Conservation (phyloP, 1,140 invertebrate species). For the Pomacea maculata region DNA sequence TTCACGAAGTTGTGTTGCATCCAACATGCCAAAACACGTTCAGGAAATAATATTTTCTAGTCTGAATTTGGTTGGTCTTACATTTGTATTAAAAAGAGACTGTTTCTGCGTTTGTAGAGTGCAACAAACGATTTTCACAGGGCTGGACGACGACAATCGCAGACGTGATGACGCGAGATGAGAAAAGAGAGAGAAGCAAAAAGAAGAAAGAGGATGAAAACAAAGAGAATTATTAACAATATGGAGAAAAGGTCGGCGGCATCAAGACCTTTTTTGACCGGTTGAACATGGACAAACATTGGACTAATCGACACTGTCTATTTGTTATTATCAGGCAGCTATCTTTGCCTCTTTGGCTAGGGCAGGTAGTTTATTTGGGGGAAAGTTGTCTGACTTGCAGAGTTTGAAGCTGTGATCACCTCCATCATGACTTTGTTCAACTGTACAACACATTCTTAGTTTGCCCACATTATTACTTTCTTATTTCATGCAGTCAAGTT, state of each 20-base stretch:
- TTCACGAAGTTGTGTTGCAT: background rate
- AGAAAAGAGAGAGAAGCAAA: background rate
- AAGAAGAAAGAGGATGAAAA: background rate
- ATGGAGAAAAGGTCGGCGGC: background rate
- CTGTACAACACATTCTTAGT: too few relatives aligned
- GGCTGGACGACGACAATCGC: background rate
- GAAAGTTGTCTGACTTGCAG: too few relatives aligned
- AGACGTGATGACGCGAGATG: background rate
- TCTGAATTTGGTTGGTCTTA: background rate
- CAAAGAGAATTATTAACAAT: background rate
- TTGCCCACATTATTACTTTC: too few relatives aligned
- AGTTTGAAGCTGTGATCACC: too few relatives aligned
- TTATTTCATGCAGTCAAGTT: too few relatives aligned
- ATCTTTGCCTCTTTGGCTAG: too few relatives aligned
- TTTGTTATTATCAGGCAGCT: too few relatives aligned
- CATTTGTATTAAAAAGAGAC: background rate
- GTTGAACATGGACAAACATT: background rate
- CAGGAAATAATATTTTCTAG: too few relatives aligned
- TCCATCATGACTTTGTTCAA: too few relatives aligned
- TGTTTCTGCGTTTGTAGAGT: too few relatives aligned
- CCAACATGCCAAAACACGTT: too few relatives aligned
- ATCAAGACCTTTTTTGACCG: background rate
- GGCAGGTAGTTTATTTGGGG: too few relatives aligned
- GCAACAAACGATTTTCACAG: background rate
- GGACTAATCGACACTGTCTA: background rate